Conservation (phyloP, 2,888 invertebrate genomes). For the Incurvaria masculella region DNA sequence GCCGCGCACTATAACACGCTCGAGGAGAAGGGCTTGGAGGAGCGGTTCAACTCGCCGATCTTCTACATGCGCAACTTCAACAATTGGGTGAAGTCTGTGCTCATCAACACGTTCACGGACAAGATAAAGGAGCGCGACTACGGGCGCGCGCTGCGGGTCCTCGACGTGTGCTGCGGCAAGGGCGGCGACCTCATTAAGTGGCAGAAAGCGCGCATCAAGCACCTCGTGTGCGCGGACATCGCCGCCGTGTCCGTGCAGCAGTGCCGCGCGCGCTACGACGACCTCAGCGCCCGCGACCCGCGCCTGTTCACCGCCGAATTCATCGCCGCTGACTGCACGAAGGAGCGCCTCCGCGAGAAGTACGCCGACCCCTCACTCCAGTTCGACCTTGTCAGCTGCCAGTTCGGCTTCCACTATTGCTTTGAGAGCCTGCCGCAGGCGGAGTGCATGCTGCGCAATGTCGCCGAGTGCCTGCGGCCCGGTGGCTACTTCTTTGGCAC, state of each 20-base stretch:
- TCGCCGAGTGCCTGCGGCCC: slow-evolving; percentile 80
- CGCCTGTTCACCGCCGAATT: slow-evolving; percentile 80
- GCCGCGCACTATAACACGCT: slow-evolving; percentile 93
- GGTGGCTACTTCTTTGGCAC: slow-evolving; percentile 98
- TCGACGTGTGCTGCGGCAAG: slow-evolving; percentile 98
- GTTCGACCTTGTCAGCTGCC: slow-evolving; percentile 92
- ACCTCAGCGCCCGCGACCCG: slow-evolving; percentile 49
- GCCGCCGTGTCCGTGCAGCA: slow-evolving; percentile 91
- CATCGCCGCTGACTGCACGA: slow-evolving; percentile 89
- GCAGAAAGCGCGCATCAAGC: slow-evolving; percentile 76
- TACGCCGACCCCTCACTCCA: slow-evolving; percentile 74
- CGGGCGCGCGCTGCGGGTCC: slow-evolving; percentile 66
- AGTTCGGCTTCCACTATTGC: slow-evolving; percentile 98
- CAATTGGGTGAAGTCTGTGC: slow-evolving; percentile 97
- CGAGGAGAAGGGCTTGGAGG: slow-evolving; percentile 75
- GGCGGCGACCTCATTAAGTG: slow-evolving; percentile 99
- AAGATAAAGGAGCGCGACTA: slow-evolving; percentile 65
- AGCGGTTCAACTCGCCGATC: slow-evolving; percentile 85
- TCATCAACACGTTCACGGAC: slow-evolving; percentile 79
- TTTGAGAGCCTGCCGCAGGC: slow-evolving; percentile 89
- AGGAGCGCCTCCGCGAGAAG: slow-evolving; percentile 70
- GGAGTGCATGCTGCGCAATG: slow-evolving; percentile 89
- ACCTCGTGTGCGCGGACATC: slow-evolving; percentile 90
- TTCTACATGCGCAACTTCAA: slow-evolving; percentile 95
- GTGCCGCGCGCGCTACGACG: slow-evolving; percentile 79